Percentiles rank a stretch among this genome's conserved stretches.
These are phyloP conservation scores for Lasioglossum morio DNA, from an alignment of 2,888 invertebrate species.

Conservation along the genomic window DNA sequence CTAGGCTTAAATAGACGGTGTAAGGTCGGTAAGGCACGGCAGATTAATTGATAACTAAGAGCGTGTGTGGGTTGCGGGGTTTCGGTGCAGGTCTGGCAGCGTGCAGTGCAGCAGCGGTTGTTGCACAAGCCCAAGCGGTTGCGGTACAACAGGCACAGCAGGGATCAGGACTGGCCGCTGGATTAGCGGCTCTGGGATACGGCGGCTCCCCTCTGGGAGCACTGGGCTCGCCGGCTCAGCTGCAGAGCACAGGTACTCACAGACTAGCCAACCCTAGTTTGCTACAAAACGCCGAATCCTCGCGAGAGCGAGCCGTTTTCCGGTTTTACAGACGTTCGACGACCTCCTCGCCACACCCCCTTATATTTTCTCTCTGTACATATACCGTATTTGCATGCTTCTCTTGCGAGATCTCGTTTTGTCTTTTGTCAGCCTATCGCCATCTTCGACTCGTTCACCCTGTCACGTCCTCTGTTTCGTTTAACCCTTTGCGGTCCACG, in stretches of 20 bases:
- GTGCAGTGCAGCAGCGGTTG: constrained; percentile 86
- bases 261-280: constrained; percentile 16
- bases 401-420: constrained; percentile 37
- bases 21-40: constrained; percentile 69
- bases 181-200: constrained; percentile 83
- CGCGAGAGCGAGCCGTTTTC: constrained; percentile 35
- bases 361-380: constrained; percentile 46
- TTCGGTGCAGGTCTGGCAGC: constrained; percentile 87
- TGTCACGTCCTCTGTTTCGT: background rate
- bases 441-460: background rate
- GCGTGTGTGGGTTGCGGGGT: constrained; percentile 81
- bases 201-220: constrained; percentile 84
- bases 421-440: constrained; percentile 14
- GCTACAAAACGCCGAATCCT: constrained; percentile 15
- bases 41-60: constrained; percentile 74
- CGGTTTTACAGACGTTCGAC: constrained; percentile 42
- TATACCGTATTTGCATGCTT: constrained; percentile 61
- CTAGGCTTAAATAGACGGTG: constrained; percentile 67
- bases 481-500: too few species aligned
- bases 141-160: constrained; percentile 84
- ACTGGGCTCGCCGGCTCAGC: constrained; percentile 84
- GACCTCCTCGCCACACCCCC: constrained; percentile 14
- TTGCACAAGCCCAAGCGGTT: constrained; percentile 84
- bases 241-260: constrained; percentile 83
- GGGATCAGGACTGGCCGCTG: constrained; percentile 83